Evolutionary conservation across 2,888 invertebrate genomes (phyloP), one percentile per base, ranked within the genome.

Genomic region (Archips xylosteana): DNA sequence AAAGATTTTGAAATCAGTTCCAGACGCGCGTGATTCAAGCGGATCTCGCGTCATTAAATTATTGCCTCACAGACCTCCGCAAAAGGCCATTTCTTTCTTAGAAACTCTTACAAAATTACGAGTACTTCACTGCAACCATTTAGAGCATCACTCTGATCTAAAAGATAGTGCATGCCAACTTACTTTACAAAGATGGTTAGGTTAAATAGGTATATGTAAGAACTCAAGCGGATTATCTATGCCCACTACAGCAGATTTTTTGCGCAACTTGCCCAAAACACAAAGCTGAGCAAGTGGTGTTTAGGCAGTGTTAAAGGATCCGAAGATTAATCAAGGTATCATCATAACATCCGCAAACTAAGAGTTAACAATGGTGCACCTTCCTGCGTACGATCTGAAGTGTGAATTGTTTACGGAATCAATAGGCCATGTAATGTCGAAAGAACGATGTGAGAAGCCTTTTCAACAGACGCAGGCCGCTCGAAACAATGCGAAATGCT

Each of bases 21-120:
- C 87, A 87, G 80, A 84, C 77, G 82, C 80, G 15, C 13, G 49
- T 80, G 82, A 87, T 87, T 90, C 86, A 86, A 83, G 80, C 90
- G 89, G 87, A 84, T 82, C 83, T 82, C 76, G 74, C 73, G 54
- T 77, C 76, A 73, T 72, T 75, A 74, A 76, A 75, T 5, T 76
- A 77, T 89, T 89, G 78, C 88, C 80, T 83, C 85, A 88, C 75
- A 74, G 81, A 75, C 83, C 85, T 85, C 70, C 65, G 49, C 59
- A 65, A 65, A 77, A 72, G 66, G 71, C 68, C 63, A 70, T 70
- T 75, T 71, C 71, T 67, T 71, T 75, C 71, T 71, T 59, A 75
- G 75, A 75, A 71, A 34, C 70, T 67, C 59, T 71, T 71, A 63
- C 67, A 71, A 71, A 67, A 75, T 57, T 47, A 39, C 5, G 39